These are phyloP conservation scores for Drosophila busckii DNA, from an alignment of 1,140 invertebrate species.

Conservation along the genomic window DNA sequence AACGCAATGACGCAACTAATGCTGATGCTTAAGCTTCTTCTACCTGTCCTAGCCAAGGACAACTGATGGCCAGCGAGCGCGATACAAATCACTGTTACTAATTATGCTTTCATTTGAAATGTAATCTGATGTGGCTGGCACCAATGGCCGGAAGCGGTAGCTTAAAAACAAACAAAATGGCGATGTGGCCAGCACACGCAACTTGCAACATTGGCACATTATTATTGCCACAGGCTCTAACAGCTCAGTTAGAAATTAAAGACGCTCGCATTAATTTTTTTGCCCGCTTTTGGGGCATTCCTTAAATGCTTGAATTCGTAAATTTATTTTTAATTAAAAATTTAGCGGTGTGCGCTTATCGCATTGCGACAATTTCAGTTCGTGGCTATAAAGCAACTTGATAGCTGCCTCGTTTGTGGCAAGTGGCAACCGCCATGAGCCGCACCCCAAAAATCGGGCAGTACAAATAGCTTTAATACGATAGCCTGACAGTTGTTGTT, in stretches of 20 bases:
- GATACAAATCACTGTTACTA: constrained; percentile 71
- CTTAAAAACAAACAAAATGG: constrained; percentile 19
- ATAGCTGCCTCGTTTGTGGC: constrained; percentile 19
- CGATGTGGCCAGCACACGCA: constrained; percentile 38
- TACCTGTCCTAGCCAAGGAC: no score
- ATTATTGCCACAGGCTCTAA: no score
- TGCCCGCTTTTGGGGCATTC: no score
- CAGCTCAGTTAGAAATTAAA: no score
- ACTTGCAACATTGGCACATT: neutral
- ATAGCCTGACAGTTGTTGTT: constrained; percentile 8
- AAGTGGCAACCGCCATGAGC: neutral
- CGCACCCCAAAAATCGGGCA: constrained; percentile 5
- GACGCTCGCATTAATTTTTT: no score
- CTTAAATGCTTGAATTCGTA: no score
- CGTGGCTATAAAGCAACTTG: constrained; percentile 40
- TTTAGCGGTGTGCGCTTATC: constrained; percentile 45
- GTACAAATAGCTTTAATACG: constrained; percentile 36
- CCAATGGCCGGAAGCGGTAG: neutral
- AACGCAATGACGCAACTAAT: neutral
- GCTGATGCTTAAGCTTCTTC: no score
- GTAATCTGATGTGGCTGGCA: constrained; percentile 25
- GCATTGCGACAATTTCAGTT: constrained; percentile 48
- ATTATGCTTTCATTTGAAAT: constrained; percentile 53
- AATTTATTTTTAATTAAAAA: no score
- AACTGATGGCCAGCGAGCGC: no score